phyloP scores from a whole-genome alignment of 2,113 vertebrate genomes.

The Chaetodon auriga region DNA sequence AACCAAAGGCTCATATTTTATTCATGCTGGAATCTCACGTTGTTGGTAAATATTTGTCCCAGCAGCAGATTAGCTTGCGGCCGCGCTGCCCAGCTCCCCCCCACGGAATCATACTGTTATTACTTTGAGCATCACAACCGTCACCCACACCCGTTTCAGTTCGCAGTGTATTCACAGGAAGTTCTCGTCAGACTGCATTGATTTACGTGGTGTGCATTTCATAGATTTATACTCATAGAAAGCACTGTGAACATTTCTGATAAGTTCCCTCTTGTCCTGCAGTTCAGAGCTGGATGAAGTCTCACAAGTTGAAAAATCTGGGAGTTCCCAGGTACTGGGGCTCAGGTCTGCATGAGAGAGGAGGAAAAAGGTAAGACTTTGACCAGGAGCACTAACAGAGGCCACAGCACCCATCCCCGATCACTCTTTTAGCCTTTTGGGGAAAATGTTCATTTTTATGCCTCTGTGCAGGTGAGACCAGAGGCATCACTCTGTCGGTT shows the following conservation, averaged over 20 bases:
- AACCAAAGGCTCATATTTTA: constrained; percentile 83
- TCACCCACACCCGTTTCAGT: constrained; percentile 37
- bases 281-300: constrained; percentile 93
- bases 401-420: background rate
- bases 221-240: background rate
- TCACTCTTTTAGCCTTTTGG: background rate
- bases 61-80: constrained; percentile 81
- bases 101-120: constrained; percentile 69
- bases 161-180: constrained; percentile 46
- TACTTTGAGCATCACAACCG: constrained; percentile 60
- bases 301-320: constrained; percentile 90
- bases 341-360: constrained; percentile 93
- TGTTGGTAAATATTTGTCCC: constrained; percentile 89
- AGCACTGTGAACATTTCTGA: background rate
- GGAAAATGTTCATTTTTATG: too few species aligned
- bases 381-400: background rate
- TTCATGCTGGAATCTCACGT: constrained; percentile 81
- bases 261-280: constrained; percentile 12
- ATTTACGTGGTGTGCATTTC: background rate
- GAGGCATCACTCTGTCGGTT: too few species aligned
- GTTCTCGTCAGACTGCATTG: constrained; percentile 21
- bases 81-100: constrained; percentile 46
- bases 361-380: constrained; percentile 88
- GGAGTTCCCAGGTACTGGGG: constrained; percentile 96
- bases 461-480: background rate